Evolutionary conservation across 1,140 invertebrate genomes (phyloP).

Genomic region (Halyomorpha halys): DNA sequence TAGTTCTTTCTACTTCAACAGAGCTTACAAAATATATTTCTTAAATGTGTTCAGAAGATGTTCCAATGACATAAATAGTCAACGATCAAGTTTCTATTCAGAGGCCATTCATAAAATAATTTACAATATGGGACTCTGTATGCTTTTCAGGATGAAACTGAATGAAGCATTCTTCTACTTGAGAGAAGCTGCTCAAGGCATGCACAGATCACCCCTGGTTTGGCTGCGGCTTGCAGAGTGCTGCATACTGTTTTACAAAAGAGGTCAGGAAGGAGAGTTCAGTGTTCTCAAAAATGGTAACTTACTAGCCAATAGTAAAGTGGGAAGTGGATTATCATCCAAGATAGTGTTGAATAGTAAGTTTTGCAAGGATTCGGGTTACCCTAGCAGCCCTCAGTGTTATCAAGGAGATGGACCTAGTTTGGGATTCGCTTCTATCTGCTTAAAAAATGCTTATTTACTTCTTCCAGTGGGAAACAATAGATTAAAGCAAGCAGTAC

Average conservation of each 20-base stretch:
- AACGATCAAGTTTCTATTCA: constrained; percentile 14
- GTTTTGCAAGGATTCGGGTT: constrained; percentile 15
- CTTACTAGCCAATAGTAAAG: constrained; percentile 38
- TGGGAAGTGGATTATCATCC: constrained; percentile 1
- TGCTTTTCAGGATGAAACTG: constrained; percentile 69
- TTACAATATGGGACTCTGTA: constrained; percentile 81
- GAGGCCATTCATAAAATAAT: constrained; percentile 42
- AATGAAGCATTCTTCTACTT: constrained; percentile 83
- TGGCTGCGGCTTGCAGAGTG: constrained; percentile 92
- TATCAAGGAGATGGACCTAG: constrained; percentile 74
- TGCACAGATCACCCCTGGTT: constrained; percentile 75
- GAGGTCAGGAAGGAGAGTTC: constrained; percentile 53
- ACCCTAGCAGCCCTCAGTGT: constrained; percentile 42
- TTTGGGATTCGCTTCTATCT: constrained; percentile 78
- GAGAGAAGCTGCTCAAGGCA: constrained; percentile 72
- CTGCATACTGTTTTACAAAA: constrained; percentile 47
- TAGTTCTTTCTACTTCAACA: background rate
- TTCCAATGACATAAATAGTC: background rate
- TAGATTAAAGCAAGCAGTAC: constrained; percentile 40
- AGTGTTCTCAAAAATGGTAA: constrained; percentile 45
- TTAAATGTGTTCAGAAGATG: constrained; percentile 19
- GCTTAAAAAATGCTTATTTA: constrained; percentile 68
- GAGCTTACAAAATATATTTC: constrained; percentile 2
- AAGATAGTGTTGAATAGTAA: constrained; percentile 7
- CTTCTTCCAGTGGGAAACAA: constrained; percentile 22